phyloP scores from a whole-genome alignment of 2,888 invertebrate genomes.

The Nymphalis urticae region DNA sequence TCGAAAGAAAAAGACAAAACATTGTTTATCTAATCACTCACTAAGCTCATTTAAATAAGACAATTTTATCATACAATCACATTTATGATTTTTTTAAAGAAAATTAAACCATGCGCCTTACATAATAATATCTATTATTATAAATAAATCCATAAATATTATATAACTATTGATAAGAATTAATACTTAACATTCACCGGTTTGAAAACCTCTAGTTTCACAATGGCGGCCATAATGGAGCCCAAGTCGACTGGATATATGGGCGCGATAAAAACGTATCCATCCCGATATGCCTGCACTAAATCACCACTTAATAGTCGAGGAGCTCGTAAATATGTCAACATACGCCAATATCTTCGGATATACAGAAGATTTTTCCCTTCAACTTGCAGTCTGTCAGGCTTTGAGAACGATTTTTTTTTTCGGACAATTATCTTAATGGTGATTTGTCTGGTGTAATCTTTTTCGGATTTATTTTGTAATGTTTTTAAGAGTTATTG shows the following conservation, averaged over 20 bases:
- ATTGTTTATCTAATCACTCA: too few relatives aligned
- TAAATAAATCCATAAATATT: neutral
- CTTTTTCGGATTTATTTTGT: constrained; percentile 7
- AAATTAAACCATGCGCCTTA: too few relatives aligned
- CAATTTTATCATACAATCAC: too few relatives aligned
- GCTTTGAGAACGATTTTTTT: constrained; percentile 46
- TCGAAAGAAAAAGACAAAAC: too few relatives aligned
- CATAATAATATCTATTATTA: too few relatives aligned
- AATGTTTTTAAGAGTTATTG: neutral
- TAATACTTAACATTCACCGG: constrained; percentile 11
- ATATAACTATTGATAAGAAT: neutral
- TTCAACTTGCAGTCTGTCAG: constrained; percentile 53
- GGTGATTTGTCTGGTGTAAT: constrained; percentile 16
- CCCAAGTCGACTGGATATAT: constrained; percentile 72
- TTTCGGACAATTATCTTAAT: constrained; percentile 40
- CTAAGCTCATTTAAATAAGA: too few relatives aligned
- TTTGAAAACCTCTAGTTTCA: constrained; percentile 31
- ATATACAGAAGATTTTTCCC: constrained; percentile 59
- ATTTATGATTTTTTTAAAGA: too few relatives aligned
- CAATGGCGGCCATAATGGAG: constrained; percentile 70
- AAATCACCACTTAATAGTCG: constrained; percentile 81
- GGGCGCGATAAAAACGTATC: constrained; percentile 79
- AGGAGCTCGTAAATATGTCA: constrained; percentile 79
- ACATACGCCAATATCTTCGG: constrained; percentile 78
- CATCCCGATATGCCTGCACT: constrained; percentile 77